A percentile compares a stretch with the other conserved stretches of the same genome.
phyloP scores from a whole-genome alignment of 2,113 vertebrate genomes.

The Ctenodactylus gundi region DNA sequence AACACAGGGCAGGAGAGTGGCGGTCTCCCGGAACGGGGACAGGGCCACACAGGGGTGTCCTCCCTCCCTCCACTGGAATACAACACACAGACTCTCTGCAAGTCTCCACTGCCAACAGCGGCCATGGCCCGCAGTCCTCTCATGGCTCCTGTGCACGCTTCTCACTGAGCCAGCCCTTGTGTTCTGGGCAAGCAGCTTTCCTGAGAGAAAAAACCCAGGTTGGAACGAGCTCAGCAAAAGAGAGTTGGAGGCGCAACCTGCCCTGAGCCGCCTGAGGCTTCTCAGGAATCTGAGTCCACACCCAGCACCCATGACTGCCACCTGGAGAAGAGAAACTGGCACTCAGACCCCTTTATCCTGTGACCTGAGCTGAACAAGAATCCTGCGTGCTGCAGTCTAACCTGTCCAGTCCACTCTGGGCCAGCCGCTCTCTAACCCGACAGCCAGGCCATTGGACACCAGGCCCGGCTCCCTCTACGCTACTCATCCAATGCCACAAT shows the following conservation, averaged over 20 bases:
- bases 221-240: background rate
- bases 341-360: background rate
- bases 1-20: too few relatives aligned
- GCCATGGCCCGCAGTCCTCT: too few relatives aligned
- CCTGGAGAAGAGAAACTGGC: background rate
- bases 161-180: background rate
- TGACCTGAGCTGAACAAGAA: background rate
- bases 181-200: background rate
- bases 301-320: too few relatives aligned
- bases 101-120: too few relatives aligned
- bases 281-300: too few relatives aligned
- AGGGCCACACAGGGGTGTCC: background rate
- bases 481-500: background rate
- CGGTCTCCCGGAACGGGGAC: too few relatives aligned
- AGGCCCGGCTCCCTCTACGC: background rate
- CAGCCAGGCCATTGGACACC: background rate
- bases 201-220: background rate
- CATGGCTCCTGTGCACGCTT: too few relatives aligned
- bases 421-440: background rate
- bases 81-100: too few relatives aligned
- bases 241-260: background rate
- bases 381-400: background rate
- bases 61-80: background rate
- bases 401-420: background rate
- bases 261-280: background rate